phyloP scores from a whole-genome alignment of 2,888 invertebrate genomes.

The Coelinius sp. region DNA sequence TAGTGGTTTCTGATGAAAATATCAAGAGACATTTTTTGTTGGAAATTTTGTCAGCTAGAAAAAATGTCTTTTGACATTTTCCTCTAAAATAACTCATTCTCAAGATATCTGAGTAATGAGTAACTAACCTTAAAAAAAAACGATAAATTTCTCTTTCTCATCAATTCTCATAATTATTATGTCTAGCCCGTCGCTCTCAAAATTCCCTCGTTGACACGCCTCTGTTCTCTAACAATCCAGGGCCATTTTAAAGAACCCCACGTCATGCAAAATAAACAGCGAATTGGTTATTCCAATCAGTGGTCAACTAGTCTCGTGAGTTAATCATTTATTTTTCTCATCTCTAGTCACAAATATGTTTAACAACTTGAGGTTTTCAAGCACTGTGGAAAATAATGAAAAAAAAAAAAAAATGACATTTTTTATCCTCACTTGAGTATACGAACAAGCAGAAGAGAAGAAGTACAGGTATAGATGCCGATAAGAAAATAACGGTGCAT shows the following conservation, averaged over 20 bases:
- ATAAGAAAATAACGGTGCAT: slow-evolving; percentile 33
- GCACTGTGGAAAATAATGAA: not conserved
- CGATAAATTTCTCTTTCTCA: slow-evolving; percentile 41
- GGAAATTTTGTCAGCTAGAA: too few species aligned
- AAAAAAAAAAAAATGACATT: not conserved
- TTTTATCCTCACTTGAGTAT: not conserved
- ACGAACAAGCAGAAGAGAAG: not conserved
- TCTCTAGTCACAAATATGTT: too few species aligned
- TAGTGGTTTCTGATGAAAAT: too few species aligned
- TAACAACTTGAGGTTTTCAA: not conserved
- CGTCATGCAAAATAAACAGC: not conserved
- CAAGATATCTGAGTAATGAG: too few species aligned
- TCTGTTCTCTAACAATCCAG: not conserved
- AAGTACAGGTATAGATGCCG: slow-evolving; percentile 4
- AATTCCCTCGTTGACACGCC: slow-evolving; percentile 45
- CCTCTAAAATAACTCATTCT: too few species aligned
- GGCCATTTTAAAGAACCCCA: not conserved
- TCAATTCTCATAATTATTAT: slow-evolving; percentile 50
- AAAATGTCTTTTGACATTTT: too few species aligned
- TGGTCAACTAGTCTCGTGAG: too few species aligned
- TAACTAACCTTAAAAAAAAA: too few species aligned
- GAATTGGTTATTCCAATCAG: not conserved
- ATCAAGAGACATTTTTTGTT: too few species aligned
- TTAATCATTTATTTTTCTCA: too few species aligned
- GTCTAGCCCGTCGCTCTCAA: slow-evolving; percentile 48